phyloP scores from a whole-genome alignment of 2,113 vertebrate species.

The Pimephales promelas region DNA sequence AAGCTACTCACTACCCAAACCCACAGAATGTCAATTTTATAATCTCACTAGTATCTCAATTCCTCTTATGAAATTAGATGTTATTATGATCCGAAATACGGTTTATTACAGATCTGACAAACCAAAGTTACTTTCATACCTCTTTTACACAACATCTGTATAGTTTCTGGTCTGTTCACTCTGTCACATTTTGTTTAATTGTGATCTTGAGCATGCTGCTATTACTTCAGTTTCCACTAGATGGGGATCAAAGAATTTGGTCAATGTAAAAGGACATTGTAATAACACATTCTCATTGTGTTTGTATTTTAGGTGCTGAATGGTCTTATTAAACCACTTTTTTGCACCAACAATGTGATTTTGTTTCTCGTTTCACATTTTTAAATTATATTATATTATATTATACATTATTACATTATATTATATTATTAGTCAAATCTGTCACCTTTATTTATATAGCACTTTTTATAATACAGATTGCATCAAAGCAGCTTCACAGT shows the following conservation, averaged over 20 bases:
- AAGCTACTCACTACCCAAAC: not conserved
- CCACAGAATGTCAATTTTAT: not conserved
- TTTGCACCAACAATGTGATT: not conserved
- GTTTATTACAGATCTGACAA: constrained; percentile 13
- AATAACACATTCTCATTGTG: not conserved
- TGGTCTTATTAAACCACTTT: constrained; percentile 3
- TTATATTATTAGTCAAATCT: too few species aligned
- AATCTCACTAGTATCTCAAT: not conserved
- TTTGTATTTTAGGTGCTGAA: constrained; percentile 13
- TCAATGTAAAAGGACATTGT: not conserved
- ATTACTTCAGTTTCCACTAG: constrained; percentile 2
- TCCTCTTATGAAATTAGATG: not conserved
- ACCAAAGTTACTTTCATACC: not conserved
- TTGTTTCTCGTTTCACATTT: not conserved
- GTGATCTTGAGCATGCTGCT: not conserved
- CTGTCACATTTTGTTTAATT: not conserved
- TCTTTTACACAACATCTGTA: not conserved
- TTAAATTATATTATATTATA: too few species aligned
- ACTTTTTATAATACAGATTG: too few species aligned
- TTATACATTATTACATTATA: too few species aligned
- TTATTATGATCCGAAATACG: not conserved
- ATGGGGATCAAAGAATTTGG: not conserved
- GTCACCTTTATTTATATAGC: too few species aligned
- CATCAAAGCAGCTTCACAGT: too few species aligned
- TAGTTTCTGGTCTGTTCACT: not conserved